Evolutionary conservation across 1,140 invertebrate genomes (phyloP).

Genomic region (Hyphantria cunea): DNA sequence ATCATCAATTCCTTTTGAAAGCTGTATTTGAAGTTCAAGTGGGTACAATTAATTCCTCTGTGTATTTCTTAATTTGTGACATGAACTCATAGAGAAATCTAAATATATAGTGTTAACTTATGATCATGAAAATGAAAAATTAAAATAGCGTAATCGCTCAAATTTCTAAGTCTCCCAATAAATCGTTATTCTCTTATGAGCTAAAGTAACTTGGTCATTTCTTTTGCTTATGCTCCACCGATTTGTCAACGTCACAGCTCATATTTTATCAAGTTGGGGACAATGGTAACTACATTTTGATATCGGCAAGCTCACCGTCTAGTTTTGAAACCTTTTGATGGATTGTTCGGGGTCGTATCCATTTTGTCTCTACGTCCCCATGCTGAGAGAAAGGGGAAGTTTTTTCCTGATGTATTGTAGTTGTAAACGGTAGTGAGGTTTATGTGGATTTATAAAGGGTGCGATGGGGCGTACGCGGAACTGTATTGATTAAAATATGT

Average conservation of each 20-base stretch:
- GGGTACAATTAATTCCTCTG: too few species aligned
- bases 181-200: conserved; percentile 5
- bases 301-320: conserved; percentile 50
- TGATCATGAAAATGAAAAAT: not conserved
- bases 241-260: conserved; percentile 72
- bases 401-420: conserved; percentile 27
- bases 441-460: conserved; percentile 28
- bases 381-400: conserved; percentile 33
- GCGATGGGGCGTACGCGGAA: not conserved
- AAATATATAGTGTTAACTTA: not conserved
- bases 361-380: conserved; percentile 45
- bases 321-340: conserved; percentile 65
- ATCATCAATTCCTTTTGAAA: too few species aligned
- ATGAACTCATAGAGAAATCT: too few species aligned
- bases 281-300: conserved; percentile 75
- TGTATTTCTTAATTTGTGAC: too few species aligned
- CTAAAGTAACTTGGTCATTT: conserved; percentile 40
- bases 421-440: conserved; percentile 25
- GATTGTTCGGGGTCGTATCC: conserved; percentile 50
- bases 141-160: not conserved
- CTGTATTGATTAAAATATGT: conserved; percentile 10
- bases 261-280: conserved; percentile 67
- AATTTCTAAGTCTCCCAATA: not conserved
- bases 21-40: too few species aligned
- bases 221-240: conserved; percentile 43